Evolutionary conservation across 2,113 vertebrate species (phyloP).

Genomic region (Hylia prasina): DNA sequence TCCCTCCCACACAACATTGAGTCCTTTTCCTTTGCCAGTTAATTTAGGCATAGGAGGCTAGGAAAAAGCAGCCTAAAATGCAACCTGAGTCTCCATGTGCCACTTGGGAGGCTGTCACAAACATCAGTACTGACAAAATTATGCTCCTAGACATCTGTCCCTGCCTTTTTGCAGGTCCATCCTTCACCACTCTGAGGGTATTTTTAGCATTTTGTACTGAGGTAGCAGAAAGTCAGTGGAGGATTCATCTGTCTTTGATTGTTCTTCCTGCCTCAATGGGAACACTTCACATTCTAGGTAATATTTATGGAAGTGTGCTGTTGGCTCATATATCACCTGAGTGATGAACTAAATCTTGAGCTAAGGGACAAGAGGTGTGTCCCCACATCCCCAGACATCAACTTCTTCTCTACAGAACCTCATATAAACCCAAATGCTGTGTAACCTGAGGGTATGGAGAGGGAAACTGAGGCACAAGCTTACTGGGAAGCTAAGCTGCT

Average conservation of each 20-base stretch:
- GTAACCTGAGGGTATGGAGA: not conserved
- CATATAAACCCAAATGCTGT: not conserved
- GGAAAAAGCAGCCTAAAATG: not conserved
- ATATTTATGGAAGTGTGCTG: not conserved
- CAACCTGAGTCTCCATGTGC: not conserved
- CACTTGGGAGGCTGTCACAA: not conserved
- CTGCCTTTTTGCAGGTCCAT: not conserved
- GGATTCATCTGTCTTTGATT: not conserved
- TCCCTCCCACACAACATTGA: not conserved
- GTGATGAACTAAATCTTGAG: not conserved
- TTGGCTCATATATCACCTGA: rapidly evolving
- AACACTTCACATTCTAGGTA: not conserved
- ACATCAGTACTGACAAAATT: rapidly evolving
- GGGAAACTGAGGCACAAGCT: not conserved
- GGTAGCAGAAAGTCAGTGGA: not conserved
- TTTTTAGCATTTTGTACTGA: not conserved
- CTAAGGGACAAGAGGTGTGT: not conserved
- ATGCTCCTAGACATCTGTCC: not conserved
- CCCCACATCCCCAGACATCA: not conserved
- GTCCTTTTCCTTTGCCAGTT: not conserved
- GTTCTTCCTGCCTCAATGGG: not conserved
- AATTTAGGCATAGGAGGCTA: not conserved
- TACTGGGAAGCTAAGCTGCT: not conserved
- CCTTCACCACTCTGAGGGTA: not conserved
- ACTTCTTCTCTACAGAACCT: not conserved